phyloP scores from a whole-genome alignment of 2,888 invertebrate species.

The Melanostoma mellinum region DNA sequence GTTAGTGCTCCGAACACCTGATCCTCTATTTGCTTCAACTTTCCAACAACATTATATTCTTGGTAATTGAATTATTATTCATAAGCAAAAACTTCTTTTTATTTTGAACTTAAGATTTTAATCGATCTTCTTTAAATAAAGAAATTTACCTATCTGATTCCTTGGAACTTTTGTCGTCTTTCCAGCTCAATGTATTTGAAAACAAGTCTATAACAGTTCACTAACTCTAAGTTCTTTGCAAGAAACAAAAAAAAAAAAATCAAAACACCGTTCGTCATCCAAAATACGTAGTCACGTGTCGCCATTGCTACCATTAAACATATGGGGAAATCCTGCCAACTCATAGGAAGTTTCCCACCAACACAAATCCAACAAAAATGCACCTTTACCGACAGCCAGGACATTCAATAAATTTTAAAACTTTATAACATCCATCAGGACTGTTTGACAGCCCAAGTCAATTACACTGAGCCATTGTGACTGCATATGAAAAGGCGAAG shows the following conservation, averaged over 20 bases:
- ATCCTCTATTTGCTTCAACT: too few species aligned
- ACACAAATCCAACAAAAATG: slow-evolving; percentile 47
- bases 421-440: slow-evolving; percentile 68
- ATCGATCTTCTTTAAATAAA: too few species aligned
- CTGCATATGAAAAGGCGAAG: slow-evolving; percentile 38
- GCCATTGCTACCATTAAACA: slow-evolving; percentile 37
- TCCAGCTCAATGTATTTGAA: too few species aligned
- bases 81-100: too few species aligned
- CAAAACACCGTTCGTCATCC: slow-evolving; percentile 1
- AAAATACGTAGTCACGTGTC: slow-evolving; percentile 39
- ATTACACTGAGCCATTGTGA: slow-evolving; percentile 63
- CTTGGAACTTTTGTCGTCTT: too few species aligned
- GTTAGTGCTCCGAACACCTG: too few species aligned
- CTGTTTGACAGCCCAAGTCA: slow-evolving; percentile 60
- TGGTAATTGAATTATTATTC: too few species aligned
- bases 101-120: too few species aligned
- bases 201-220: neutral
- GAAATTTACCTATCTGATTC: too few species aligned
- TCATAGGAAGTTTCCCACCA: slow-evolving; percentile 51
- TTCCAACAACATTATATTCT: too few species aligned
- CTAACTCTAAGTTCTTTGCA: neutral
- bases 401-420: slow-evolving; percentile 67
- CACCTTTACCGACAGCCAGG: slow-evolving; percentile 56
- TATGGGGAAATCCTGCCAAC: slow-evolving; percentile 63
- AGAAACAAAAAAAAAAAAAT: neutral